phyloP scores from a whole-genome alignment of 2,113 vertebrate species.

The Paedocypris sp. region DNA sequence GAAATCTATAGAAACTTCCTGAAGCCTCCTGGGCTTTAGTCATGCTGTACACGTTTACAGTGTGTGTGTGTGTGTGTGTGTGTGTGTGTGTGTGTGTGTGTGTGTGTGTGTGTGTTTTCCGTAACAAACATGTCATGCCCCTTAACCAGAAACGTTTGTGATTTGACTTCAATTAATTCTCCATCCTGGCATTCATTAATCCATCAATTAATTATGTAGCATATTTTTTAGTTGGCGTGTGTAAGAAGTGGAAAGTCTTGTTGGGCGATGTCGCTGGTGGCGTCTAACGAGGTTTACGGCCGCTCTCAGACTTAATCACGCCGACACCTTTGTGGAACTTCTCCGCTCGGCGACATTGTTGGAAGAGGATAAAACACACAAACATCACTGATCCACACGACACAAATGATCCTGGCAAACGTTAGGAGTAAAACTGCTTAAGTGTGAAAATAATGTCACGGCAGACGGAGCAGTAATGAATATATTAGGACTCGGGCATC shows the following conservation, averaged over 20 bases:
- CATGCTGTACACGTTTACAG: too few relatives aligned
- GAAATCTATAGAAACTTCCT: too few relatives aligned
- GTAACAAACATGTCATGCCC: neutral
- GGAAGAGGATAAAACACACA: neutral
- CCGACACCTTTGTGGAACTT: conserved; percentile 11
- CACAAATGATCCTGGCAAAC: conserved; percentile 36
- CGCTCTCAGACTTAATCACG: conserved; percentile 41
- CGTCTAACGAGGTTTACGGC: conserved; percentile 63
- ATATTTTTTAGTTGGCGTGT: conserved; percentile 47
- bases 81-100: neutral
- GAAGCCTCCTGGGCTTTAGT: too few relatives aligned
- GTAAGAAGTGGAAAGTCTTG: conserved; percentile 45
- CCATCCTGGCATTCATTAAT: conserved; percentile 66
- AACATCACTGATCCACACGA: conserved; percentile 18
- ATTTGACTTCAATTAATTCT: conserved; percentile 59
- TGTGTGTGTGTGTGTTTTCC: neutral
- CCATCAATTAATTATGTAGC: conserved; percentile 70
- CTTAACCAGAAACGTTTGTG: conserved; percentile 21
- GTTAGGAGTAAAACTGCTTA: conserved; percentile 37
- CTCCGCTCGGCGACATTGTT: too few relatives aligned
- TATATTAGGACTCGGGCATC: conserved; percentile 37
- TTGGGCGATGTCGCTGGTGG: conserved; percentile 62
- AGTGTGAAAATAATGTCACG: conserved; percentile 42
- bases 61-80: neutral
- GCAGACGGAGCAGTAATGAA: conserved; percentile 40